Evolutionary conservation across 2,113 vertebrate genomes (phyloP), one percentile per base, ranked within the genome.

Genomic region (Nothocercus julius): DNA sequence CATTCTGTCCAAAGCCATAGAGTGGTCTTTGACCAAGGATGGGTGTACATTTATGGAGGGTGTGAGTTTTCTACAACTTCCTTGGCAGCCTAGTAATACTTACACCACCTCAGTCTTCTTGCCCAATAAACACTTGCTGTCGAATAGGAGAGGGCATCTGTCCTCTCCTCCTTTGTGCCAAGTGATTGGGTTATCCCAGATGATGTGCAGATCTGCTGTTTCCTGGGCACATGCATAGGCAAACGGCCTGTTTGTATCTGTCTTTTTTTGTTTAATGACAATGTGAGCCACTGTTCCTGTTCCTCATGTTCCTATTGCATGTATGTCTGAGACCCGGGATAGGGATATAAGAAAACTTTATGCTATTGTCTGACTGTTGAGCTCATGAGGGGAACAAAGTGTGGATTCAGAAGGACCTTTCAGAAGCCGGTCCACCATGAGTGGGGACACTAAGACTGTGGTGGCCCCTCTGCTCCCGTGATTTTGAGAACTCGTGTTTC

Each of bases 1-100:
- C 63, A 72, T 93, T 90, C 86, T 93, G 59, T 88, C 76, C 76
- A 85, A 88, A 88, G 44, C 54, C 91, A 86, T 66, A 93, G 83
- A 80, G 36, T 36, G 0, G 0, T 49, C 73, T 90, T 92, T 88
- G 83, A 94, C 83, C 82, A 83, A 88, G 56, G 76, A 53, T 75
- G 64, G 54, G 83, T 73, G 44, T 84, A 77, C 47, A 8, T 63
- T 87, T 85, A 61, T 42, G 44, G 47, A 94, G 70, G 25, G 79
- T 72, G 75, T 94, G 70, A 95, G 42, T 56, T 51, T 91, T 76
- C 83, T 78, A 27, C 28, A 17, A 62, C 92, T 95, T 90, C 96
- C 93, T 84, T 89, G 81, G 73, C 81, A 93, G 86, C 89, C 18
- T 47, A 93, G 88, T 49, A 95, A 86, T 90, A 92, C 95, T 95